Conservation (phyloP, 2,888 invertebrate genomes). For the Synergus itoensis region DNA sequence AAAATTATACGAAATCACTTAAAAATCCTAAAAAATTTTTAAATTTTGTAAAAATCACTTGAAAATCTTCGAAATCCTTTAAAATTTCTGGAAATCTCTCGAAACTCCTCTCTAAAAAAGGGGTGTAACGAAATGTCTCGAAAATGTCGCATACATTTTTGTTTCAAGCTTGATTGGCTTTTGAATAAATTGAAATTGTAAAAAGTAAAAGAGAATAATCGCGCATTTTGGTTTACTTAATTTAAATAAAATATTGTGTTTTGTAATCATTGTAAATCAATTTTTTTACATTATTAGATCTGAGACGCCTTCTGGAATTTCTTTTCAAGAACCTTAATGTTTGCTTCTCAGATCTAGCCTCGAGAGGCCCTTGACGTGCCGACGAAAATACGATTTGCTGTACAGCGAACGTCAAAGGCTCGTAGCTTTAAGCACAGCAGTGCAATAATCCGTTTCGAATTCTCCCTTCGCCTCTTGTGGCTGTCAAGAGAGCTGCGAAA, state of each 20-base stretch:
- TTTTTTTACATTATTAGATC: neutral
- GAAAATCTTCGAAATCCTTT: too few relatives aligned
- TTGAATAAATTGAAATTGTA: too few relatives aligned
- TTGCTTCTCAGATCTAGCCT: slow-evolving; percentile 60
- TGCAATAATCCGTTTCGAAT: slow-evolving; percentile 31
- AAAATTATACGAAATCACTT: too few relatives aligned
- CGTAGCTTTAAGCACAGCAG: slow-evolving; percentile 26
- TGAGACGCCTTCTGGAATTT: neutral
- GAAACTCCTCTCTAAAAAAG: too few relatives aligned
- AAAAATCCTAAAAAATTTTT: neutral
- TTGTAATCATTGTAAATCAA: neutral
- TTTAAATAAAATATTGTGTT: too few relatives aligned
- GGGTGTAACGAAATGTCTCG: too few relatives aligned
- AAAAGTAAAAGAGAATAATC: too few relatives aligned
- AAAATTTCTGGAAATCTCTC: too few relatives aligned
- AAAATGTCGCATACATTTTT: too few relatives aligned
- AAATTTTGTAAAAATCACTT: neutral
- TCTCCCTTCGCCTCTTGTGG: neutral
- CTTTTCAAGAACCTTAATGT: slow-evolving; percentile 45
- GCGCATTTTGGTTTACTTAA: too few relatives aligned
- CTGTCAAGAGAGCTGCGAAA: slow-evolving; percentile 37
- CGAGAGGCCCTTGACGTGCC: slow-evolving; percentile 56
- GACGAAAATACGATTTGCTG: slow-evolving; percentile 62
- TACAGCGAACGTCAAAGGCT: slow-evolving; percentile 66
- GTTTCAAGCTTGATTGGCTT: too few relatives aligned